Percentiles rank a stretch among this genome's conserved stretches.
These are phyloP conservation scores for Neodiprion lecontei DNA, from an alignment of 1,140 invertebrate genomes.

Conservation along the genomic window DNA sequence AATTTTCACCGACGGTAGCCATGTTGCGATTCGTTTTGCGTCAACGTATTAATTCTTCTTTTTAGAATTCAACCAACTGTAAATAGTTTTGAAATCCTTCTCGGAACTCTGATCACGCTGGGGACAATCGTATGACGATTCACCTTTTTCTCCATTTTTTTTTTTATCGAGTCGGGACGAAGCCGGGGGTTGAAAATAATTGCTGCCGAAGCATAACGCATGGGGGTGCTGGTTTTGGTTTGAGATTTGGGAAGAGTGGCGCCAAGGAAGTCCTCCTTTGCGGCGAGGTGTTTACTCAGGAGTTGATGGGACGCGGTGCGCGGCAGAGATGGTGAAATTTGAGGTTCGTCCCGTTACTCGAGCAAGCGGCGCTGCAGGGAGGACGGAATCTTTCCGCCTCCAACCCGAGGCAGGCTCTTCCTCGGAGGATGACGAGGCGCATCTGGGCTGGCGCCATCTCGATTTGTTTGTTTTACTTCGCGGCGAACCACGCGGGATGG, in stretches of 20 bases:
- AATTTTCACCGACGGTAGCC: too few relatives aligned
- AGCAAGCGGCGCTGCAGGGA: conserved; percentile 12
- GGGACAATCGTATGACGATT: too few relatives aligned
- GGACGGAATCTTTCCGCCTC: conserved; percentile 19
- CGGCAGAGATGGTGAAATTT: conserved; percentile 41
- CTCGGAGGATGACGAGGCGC: conserved; percentile 50
- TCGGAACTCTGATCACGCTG: too few relatives aligned
- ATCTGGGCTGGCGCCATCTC: conserved; percentile 59
- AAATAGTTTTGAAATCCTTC: too few relatives aligned
- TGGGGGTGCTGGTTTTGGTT: too few relatives aligned
- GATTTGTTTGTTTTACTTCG: conserved; percentile 59
- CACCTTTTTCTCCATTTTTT: too few relatives aligned
- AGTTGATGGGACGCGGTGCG: not conserved
- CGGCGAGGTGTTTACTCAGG: not conserved
- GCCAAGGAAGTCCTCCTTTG: conserved; percentile 5
- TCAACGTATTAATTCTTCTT: too few relatives aligned
- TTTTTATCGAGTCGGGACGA: too few relatives aligned
- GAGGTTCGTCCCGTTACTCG: conserved; percentile 29
- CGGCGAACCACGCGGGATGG: not conserved
- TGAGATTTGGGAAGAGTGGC: not conserved
- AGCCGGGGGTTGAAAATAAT: too few relatives aligned
- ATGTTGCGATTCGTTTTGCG: too few relatives aligned
- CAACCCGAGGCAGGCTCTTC: conserved; percentile 26
- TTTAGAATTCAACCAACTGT: too few relatives aligned
- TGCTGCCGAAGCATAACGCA: too few relatives aligned